Conservation (phyloP, 2,797 vertebrate genomes). For the Tangara arthus region DNA sequence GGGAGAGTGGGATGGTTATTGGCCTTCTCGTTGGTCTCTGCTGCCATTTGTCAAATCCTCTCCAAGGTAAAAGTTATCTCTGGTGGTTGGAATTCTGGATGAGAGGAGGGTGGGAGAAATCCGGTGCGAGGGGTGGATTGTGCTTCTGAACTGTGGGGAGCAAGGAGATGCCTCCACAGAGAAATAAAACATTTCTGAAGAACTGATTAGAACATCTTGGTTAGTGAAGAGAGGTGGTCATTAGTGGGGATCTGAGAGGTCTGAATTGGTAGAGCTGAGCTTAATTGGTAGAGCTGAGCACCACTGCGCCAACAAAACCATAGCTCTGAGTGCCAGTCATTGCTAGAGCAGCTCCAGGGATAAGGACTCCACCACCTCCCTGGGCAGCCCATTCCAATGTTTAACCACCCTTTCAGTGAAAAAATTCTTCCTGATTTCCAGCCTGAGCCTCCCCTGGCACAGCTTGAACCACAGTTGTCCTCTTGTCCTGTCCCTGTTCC, state of each 20-base stretch:
- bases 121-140: rapidly evolving
- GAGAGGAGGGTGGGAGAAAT: not conserved
- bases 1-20: not conserved
- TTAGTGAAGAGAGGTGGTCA: not conserved
- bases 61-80: not conserved
- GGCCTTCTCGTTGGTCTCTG: not conserved
- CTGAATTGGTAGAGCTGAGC: not conserved
- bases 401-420: not conserved
- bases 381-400: not conserved
- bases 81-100: not conserved
- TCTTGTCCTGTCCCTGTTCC: not conserved
- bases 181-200: not conserved
- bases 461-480: not conserved
- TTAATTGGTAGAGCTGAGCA: not conserved
- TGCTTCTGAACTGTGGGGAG: not conserved
- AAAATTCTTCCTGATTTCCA: not conserved
- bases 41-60: not conserved
- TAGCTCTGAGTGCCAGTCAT: not conserved
- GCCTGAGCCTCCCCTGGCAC: not conserved
- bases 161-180: not conserved
- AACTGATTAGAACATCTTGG: not conserved
- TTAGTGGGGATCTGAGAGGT: not conserved
- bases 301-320: not conserved
- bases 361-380: too few relatives aligned
- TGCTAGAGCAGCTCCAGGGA: not conserved